Conservation (phyloP, 2,797 vertebrate species). For the Alauda arvensis region DNA sequence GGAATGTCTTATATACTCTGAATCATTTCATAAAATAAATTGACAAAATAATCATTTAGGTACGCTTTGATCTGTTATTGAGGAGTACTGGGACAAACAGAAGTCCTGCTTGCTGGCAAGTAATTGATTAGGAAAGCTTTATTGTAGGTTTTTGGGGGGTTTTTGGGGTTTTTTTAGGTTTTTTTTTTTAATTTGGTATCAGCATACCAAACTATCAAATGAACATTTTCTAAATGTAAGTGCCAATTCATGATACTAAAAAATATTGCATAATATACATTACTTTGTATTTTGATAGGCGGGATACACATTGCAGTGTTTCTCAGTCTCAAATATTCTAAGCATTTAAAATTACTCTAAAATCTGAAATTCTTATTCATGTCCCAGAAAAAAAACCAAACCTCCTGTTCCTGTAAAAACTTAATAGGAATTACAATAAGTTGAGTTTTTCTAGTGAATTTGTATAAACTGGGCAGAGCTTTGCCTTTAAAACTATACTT, state of each 20-base stretch:
- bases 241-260: background rate
- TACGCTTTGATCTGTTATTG: background rate
- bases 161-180: too few relatives aligned
- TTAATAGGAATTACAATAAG: background rate
- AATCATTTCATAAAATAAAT: slow-evolving; percentile 6
- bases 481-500: background rate
- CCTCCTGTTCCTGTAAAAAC: background rate
- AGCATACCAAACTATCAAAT: background rate
- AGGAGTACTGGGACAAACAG: background rate
- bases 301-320: background rate
- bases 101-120: background rate
- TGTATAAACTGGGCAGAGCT: background rate
- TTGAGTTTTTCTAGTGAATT: background rate
- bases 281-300: background rate
- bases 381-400: too few relatives aligned
- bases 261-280: background rate
- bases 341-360: background rate
- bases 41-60: background rate
- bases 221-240: background rate
- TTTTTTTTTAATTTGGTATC: background rate
- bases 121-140: background rate
- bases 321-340: background rate
- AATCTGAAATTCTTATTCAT: background rate
- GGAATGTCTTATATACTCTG: background rate
- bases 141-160: too few relatives aligned